phyloP scores from a whole-genome alignment of 2,888 invertebrate species.

The Caenorhabditis sulstoni region DNA sequence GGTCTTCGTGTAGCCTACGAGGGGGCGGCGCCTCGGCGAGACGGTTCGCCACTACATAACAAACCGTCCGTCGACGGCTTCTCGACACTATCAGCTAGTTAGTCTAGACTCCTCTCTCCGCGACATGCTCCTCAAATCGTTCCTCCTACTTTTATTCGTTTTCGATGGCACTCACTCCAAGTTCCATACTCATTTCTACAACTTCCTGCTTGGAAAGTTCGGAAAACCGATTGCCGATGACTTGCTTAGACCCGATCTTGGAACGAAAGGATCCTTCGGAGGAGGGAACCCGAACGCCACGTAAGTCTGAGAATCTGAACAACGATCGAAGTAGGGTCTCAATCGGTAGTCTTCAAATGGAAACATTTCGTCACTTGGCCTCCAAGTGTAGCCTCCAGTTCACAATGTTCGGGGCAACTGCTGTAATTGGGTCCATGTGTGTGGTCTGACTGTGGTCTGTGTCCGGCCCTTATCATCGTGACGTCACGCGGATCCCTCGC shows the following conservation, averaged over 20 bases:
- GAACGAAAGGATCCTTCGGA: constrained; percentile 56
- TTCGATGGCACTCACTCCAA: constrained; percentile 24
- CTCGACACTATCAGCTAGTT: constrained; percentile 18
- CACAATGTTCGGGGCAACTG: background rate
- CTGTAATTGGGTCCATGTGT: constrained; percentile 3
- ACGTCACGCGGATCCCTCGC: constrained; percentile 38
- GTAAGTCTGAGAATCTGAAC: constrained; percentile 41
- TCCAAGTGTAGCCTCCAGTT: constrained; percentile 21
- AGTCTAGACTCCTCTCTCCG: background rate
- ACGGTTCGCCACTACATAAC: constrained; percentile 46
- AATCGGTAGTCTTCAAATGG: too few species aligned
- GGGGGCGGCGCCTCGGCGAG: constrained; percentile 36
- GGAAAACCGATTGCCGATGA: constrained; percentile 61
- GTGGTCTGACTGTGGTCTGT: constrained; percentile 18
- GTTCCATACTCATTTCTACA: constrained; percentile 56
- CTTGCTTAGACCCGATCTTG: constrained; percentile 50
- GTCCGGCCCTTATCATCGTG: constrained; percentile 10
- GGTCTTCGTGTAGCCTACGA: constrained; percentile 50
- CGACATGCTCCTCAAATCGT: background rate
- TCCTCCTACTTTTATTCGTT: background rate
- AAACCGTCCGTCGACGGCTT: constrained; percentile 21
- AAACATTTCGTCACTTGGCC: constrained; percentile 15
- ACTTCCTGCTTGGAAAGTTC: constrained; percentile 53
- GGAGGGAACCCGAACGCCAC: constrained; percentile 61
- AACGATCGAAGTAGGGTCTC: too few species aligned